These are phyloP conservation scores for Acrobasis consociella DNA, from an alignment of 2,888 invertebrate genomes.

Conservation along the genomic window DNA sequence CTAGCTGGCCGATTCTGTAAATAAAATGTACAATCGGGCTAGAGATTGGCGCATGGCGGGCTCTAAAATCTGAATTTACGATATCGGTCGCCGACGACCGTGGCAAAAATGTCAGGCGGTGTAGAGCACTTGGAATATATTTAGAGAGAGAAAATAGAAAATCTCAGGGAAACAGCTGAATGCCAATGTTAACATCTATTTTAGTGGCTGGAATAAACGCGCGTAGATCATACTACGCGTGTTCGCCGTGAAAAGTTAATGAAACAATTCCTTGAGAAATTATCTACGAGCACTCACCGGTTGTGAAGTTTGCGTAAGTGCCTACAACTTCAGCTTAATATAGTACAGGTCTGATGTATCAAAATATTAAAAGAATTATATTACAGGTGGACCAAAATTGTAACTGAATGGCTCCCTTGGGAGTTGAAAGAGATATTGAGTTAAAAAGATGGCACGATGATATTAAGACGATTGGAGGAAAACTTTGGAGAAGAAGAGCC, in stretches of 20 bases:
- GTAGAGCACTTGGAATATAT: slow-evolving; percentile 58
- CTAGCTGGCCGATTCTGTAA: slow-evolving; percentile 24
- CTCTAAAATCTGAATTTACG: slow-evolving; percentile 44
- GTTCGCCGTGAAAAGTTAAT: not conserved
- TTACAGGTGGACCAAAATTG: too few species aligned
- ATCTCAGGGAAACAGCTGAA: slow-evolving; percentile 69
- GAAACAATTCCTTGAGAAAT: not conserved
- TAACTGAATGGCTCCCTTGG: too few species aligned
- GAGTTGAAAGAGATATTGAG: too few species aligned
- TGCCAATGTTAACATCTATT: slow-evolving; percentile 76
- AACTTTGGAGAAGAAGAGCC: too few species aligned
- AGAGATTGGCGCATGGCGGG: slow-evolving; percentile 31
- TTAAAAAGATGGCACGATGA: too few species aligned
- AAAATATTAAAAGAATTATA: too few species aligned
- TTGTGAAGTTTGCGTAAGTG: too few species aligned
- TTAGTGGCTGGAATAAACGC: slow-evolving; percentile 53
- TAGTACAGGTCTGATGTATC: too few species aligned
- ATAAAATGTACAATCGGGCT: slow-evolving; percentile 28
- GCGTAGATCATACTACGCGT: slow-evolving; percentile 24
- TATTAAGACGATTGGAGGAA: too few species aligned
- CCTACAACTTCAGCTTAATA: too few species aligned
- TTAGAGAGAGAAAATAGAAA: slow-evolving; percentile 71
- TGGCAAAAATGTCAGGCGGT: slow-evolving; percentile 65
- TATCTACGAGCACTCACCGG: not conserved
- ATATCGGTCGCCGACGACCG: slow-evolving; percentile 45